Base-by-base conservation (phyloP, 2,888 invertebrate genomes). In the Torymus auratus region DNA sequence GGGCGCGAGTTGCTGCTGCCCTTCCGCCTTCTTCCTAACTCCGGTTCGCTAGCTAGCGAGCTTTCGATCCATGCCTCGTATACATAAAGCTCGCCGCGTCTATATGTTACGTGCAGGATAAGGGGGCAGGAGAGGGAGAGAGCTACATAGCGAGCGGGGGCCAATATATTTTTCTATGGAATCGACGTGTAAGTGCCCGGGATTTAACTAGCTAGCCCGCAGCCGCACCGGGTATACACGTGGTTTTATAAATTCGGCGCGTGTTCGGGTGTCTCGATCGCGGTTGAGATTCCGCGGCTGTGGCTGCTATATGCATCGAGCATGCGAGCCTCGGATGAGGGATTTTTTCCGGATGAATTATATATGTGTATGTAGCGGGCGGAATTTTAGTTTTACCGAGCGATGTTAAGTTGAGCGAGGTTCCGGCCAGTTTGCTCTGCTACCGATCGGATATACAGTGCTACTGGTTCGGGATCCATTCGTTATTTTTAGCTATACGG, bases 161-260 rank as follows among this genome's bases (percentile, higher is more conserved):
- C 65, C 71, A 67, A 78, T 71, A 78, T 78, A 78, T 78, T 71
- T 72, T 53, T 71, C 60, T 1, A 52, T 15, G 11, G 52, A 17
- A 64, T 56, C 56, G 69, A 52, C 28, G 50, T 20, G 11, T 15
- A 13, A 53, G 15, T 50, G 50, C 61, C 72, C 15, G 50, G 50
- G 41, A 73, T 73, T 68, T 69, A 68, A 76, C 69, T 67, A 65
- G 73, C 74, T 58, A 14, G 7, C 12, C 41, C 20, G 20, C 17
- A 17, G 11, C 28, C 5, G 7, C 3, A 4, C 41, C 41, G 41
- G 1, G 41, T 28, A 7, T 28, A 41, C 7, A 7, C 41, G 41
- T 41, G 41, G 41, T 53, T 53, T 68, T 52, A 67, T 28, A 56
- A 56, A 41, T 56, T 56, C 28, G 53, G 41, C 41, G 41, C 41